Evolutionary conservation across 2,797 vertebrate genomes (phyloP), one percentile per base, ranked within the genome.

Genomic region (Megaceryle alcyon): DNA sequence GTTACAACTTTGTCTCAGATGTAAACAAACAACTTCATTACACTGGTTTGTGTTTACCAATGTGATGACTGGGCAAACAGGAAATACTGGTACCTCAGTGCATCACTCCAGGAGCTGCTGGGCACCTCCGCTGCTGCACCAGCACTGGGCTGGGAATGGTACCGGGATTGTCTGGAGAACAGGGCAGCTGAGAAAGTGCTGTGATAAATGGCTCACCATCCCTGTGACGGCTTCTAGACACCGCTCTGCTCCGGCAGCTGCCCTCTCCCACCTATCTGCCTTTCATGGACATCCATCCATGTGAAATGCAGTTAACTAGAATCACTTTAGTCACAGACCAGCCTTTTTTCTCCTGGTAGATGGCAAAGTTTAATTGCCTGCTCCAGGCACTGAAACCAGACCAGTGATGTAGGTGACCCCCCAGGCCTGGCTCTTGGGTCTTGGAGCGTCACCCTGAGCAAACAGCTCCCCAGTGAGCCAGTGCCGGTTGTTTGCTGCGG

Each of bases 21-120:
- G 53, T 39, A 57, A 57, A 21, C 28, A n/a, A 41, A 23, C 0
- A 0, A 41, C 44, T 29, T 33, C 5, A 20, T 48, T 48, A 26
- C 13, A 6, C 21, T n/a, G 4, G 28, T 17, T 17, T 26, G 37
- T 37, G 7, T 37, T 68, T 56, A 46, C 26, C 41, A 23, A 6
- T 44, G 4, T n/a, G 7, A 14, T 23, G 9, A 70, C 10, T 35
- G 51, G 57, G 33, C 76, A 43, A 4, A 11, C 59, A 28, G 60
- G 43, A 57, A 31, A 31, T 26, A 43, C 3, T 1, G 21, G 60
- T 15, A 26, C 33, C 31, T 15, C 14, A 0, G 22, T 3, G 33
- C 39, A 5, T 46, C 2, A 1, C 35, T 23, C n/a, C 1, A 7
- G 65, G 33, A 54, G 59, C 37, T 1, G 5, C n/a, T 3, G 18